These are phyloP conservation scores for Potamilus streckersoni DNA, from an alignment of 1,140 invertebrate species.

Conservation along the genomic window DNA sequence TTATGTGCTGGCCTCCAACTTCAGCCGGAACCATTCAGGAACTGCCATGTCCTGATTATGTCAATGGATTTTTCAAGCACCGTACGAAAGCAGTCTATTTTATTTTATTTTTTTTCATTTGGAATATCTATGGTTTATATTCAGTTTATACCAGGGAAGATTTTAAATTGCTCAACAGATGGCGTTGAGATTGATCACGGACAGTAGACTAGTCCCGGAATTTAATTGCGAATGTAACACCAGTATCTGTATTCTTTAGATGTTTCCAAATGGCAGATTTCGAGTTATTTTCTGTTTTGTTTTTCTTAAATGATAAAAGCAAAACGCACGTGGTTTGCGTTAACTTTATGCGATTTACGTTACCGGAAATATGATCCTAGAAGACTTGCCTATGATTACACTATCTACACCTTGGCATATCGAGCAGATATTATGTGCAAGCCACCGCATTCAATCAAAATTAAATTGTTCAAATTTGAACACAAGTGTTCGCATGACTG, in stretches of 20 bases:
- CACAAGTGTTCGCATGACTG: too few species aligned
- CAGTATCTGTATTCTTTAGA: not conserved
- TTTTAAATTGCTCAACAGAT: not conserved
- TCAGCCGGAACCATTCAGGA: constrained; percentile 73
- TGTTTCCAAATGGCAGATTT: too few species aligned
- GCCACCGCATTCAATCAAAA: too few species aligned
- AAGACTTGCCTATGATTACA: too few species aligned
- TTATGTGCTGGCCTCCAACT: constrained; percentile 84
- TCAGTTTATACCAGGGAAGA: not conserved
- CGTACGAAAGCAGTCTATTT: constrained; percentile 29
- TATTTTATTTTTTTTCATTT: not conserved
- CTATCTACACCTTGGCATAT: too few species aligned
- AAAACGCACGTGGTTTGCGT: too few species aligned
- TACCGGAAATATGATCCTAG: too few species aligned
- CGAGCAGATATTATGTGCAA: too few species aligned
- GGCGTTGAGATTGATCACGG: not conserved
- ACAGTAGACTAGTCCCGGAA: not conserved
- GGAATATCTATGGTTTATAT: not conserved
- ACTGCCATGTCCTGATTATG: constrained; percentile 80
- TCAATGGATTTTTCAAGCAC: constrained; percentile 75
- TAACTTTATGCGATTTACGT: too few species aligned
- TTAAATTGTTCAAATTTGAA: too few species aligned
- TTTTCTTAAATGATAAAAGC: too few species aligned
- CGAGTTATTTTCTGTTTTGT: too few species aligned
- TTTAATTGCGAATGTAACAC: not conserved